Conservation (phyloP, 1,140 invertebrate genomes). For the Cataglyphis hispanica region DNA sequence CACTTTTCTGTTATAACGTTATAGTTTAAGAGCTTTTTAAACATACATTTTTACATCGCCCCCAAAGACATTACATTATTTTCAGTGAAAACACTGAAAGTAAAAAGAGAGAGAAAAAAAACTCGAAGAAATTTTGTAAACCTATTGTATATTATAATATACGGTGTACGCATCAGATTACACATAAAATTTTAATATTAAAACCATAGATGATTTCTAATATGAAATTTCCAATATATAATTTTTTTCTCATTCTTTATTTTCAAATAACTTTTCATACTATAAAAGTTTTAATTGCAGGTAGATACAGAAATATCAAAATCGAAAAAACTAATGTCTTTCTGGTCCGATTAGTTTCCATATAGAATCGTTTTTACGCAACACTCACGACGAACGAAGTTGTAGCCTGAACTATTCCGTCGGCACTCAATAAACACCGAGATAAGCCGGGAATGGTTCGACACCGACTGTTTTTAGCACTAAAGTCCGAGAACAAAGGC, state of each 20-base stretch:
- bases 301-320: background rate
- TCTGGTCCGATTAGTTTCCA: background rate
- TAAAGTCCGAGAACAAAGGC: constrained; percentile 46
- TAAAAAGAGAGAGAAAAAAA: constrained; percentile 12
- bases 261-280: background rate
- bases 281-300: background rate
- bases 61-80: background rate
- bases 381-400: constrained; percentile 4
- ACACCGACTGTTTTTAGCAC: constrained; percentile 63
- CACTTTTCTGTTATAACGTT: constrained; percentile 20
- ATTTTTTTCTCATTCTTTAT: background rate
- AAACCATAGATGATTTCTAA: background rate
- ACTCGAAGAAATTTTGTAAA: background rate
- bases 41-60: background rate
- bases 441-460: constrained; percentile 66
- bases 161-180: too few species aligned
- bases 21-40: constrained; percentile 9
- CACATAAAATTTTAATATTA: too few species aligned
- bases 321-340: background rate
- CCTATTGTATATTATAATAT: background rate
- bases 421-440: constrained; percentile 66
- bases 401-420: constrained; percentile 40
- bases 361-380: background rate
- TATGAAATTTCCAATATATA: background rate
- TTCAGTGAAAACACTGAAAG: background rate